Evolutionary conservation across 2,888 invertebrate genomes (phyloP), one percentile per base, ranked within the genome.

Genomic region (Dynastes hyllus): DNA sequence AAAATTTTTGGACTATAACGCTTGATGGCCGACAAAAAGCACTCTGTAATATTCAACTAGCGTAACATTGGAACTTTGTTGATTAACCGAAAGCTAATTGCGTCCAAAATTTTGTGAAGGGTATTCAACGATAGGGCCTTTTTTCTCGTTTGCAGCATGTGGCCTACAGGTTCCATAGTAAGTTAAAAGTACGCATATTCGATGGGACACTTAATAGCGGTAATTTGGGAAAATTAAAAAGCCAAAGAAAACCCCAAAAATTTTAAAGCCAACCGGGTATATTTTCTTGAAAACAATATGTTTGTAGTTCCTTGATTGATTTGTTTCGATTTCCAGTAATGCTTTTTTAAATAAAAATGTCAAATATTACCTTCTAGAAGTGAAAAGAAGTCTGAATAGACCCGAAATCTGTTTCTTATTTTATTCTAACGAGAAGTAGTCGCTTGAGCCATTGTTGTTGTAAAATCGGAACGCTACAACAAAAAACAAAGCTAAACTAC

Each of bases 101-200:
- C 37, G 65, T 32, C 32, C 8, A 65, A 65, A 65, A 65, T 32
- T n/a, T 32, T 32, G 65, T 65, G n/a, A 63, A 27, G 27, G 9
- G 11, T 9, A 63, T 63, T 63, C 37, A 65, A 65, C 32, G 32
- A 65, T 65, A 29, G 2, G 32, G 13, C 13, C 32, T 63, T 63
- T n/a, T n/a, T n/a, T n/a, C n/a, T n/a, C n/a, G n/a, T n/a, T n/a
- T n/a, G n/a, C n/a, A n/a, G 32, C 32, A 9, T 65, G 65, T 13
- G 3, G 3, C 65, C 65, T 29, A 65, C 32, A 37, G 6, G 11
- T 37, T 6, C 37, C 32, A 29, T 32, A 11, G 29, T 32, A 4
- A 13, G 37, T 65, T n/a, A 32, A 32, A 65, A 13, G 27, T 65
- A 6, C 37, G n/a, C 32, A 2, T 32, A 11, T 27, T 22, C 27